A percentile compares a stretch with the other conserved stretches of the same genome.
Evolutionary conservation across 2,797 vertebrate genomes (phyloP).

Genomic region (Sparidentex hasta): DNA sequence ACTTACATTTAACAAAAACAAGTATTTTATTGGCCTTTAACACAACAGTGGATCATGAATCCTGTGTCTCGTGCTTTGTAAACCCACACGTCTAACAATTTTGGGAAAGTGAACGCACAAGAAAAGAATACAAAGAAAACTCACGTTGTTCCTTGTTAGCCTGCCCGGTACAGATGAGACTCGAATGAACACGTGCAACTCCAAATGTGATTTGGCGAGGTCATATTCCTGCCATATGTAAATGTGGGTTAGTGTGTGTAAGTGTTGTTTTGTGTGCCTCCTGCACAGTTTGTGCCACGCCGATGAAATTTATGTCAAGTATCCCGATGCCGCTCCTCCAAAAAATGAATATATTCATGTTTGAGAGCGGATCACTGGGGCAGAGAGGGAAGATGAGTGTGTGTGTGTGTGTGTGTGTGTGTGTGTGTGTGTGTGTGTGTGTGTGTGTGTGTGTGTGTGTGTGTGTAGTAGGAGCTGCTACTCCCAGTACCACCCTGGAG

Average conservation of each 20-base stretch:
- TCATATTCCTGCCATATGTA: neutral
- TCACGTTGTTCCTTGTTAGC: neutral
- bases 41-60: neutral
- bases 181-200: neutral
- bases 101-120: neutral
- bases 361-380: conserved; percentile 46
- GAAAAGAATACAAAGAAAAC: neutral
- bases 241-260: conserved; percentile 15
- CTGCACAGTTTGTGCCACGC: conserved; percentile 22
- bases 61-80: neutral
- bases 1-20: neutral
- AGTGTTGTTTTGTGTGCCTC: conserved; percentile 16
- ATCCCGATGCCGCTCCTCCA: conserved; percentile 35
- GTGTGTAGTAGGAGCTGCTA: conserved; percentile 19
- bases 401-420: conserved; percentile 22
- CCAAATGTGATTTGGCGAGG: conserved; percentile 4
- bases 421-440: conserved; percentile 28
- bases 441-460: conserved; percentile 20
- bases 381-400: conserved; percentile 33
- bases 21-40: neutral
- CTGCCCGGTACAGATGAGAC: neutral
- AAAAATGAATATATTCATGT: conserved; percentile 72
- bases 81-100: neutral
- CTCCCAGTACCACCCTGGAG: conserved; percentile 49
- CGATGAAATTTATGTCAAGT: conserved; percentile 58